Evolutionary conservation across 2,888 invertebrate genomes (phyloP).

Genomic region (Gari tellinella): DNA sequence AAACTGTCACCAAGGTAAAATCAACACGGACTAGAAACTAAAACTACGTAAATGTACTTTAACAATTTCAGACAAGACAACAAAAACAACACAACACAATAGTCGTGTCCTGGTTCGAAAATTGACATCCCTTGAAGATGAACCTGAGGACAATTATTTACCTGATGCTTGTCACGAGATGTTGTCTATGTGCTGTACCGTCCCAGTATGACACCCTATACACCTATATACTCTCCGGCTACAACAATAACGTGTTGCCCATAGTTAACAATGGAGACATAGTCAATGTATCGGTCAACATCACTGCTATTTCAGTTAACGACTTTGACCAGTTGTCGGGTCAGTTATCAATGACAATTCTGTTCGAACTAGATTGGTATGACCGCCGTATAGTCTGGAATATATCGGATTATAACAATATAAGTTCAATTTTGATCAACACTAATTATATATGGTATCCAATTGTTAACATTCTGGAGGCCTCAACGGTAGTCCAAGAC

Average conservation of each 20-base stretch:
- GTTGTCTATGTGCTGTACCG: too few relatives aligned
- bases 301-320: slow-evolving; percentile 7
- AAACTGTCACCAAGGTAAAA: too few relatives aligned
- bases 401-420: background rate
- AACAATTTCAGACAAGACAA: too few relatives aligned
- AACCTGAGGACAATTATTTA: too few relatives aligned
- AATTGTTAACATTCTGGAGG: slow-evolving; percentile 5
- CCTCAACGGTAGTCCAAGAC: background rate
- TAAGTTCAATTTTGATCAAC: background rate
- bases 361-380: slow-evolving; percentile 10
- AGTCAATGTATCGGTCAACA: background rate
- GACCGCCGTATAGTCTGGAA: slow-evolving; percentile 18
- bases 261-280: slow-evolving; percentile 3
- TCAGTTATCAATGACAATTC: slow-evolving; percentile 8
- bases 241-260: slow-evolving; percentile 12
- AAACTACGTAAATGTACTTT: too few relatives aligned
- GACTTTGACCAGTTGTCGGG: slow-evolving; percentile 29
- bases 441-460: slow-evolving; percentile 18
- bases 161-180: too few relatives aligned
- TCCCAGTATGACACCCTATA: slow-evolving; percentile 3
- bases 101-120: too few relatives aligned
- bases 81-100: too few relatives aligned
- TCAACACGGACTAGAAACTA: too few relatives aligned
- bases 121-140: too few relatives aligned
- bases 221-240: slow-evolving; percentile 14